phyloP scores from a whole-genome alignment of 2,113 vertebrate genomes.

The Lepus americanus region DNA sequence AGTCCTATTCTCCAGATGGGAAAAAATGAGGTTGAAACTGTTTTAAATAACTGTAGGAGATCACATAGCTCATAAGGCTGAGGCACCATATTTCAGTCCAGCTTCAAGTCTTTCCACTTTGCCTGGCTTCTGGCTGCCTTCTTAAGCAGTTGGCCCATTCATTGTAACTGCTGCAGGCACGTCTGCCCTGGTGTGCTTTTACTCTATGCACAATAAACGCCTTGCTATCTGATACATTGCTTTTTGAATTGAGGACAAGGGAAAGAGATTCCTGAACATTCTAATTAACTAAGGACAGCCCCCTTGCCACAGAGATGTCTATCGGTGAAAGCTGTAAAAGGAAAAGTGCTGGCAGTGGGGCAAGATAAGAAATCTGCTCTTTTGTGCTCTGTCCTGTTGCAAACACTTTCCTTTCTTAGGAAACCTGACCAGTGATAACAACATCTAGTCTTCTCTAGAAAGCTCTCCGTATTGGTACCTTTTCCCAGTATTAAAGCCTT shows the following conservation, averaged over 20 bases:
- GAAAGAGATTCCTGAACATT: slow-evolving; percentile 24
- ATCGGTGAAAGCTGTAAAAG: background rate
- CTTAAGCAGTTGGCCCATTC: background rate
- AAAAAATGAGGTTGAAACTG: background rate
- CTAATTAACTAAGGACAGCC: background rate
- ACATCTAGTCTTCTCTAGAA: slow-evolving; percentile 33
- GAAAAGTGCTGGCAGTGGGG: background rate
- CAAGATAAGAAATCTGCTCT: background rate
- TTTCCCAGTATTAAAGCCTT: background rate
- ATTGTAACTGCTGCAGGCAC: background rate
- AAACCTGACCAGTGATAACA: background rate
- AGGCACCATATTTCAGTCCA: background rate
- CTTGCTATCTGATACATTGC: background rate
- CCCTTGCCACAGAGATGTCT: background rate
- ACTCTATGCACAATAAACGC: slow-evolving; percentile 10
- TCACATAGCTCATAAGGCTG: background rate
- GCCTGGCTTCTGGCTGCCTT: background rate
- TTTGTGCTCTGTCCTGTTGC: background rate
- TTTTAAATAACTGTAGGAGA: background rate
- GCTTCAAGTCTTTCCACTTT: background rate
- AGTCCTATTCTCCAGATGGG: background rate
- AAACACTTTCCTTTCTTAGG: background rate
- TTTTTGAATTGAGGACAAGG: background rate
- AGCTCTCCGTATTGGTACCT: background rate
- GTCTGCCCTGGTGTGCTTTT: background rate